These are phyloP conservation scores for Sarcophaga subvicina DNA, from an alignment of 2,888 invertebrate genomes.

Conservation along the genomic window DNA sequence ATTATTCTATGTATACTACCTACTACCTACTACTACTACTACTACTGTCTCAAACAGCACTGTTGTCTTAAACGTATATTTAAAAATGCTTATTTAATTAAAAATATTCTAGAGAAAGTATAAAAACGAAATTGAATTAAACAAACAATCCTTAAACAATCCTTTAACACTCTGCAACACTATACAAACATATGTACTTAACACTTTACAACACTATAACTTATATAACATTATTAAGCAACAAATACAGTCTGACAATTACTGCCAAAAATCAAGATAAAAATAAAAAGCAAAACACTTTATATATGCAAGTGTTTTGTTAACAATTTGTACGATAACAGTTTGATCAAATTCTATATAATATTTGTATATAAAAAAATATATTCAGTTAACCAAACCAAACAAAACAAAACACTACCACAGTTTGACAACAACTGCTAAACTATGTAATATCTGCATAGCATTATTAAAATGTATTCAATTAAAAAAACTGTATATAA, in stretches of 20 bases:
- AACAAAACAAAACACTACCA: background rate
- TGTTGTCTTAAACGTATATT: constrained; percentile 18
- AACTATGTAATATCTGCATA: background rate
- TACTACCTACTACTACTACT: background rate
- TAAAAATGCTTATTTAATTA: constrained; percentile 9
- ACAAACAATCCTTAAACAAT: constrained; percentile 54
- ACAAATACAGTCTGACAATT: background rate
- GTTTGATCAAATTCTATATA: background rate
- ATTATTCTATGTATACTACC: background rate
- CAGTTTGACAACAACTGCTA: constrained; percentile 11
- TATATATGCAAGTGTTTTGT: background rate
- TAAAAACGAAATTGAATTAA: constrained; percentile 1
- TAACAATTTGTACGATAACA: background rate
- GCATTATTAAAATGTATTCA: background rate
- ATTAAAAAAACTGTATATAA: background rate
- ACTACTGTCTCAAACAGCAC: background rate
- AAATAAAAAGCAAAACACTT: background rate
- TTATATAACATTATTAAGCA: background rate
- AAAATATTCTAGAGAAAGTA: constrained; percentile 16
- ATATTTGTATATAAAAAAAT: background rate
- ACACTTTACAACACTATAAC: constrained; percentile 44
- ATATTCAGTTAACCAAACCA: background rate
- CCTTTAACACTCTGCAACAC: background rate
- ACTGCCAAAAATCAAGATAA: background rate
- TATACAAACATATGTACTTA: background rate